Percentiles rank a stretch among this genome's conserved stretches.
These are phyloP conservation scores for Drepana falcataria DNA, from an alignment of 2,888 invertebrate genomes.

Conservation along the genomic window DNA sequence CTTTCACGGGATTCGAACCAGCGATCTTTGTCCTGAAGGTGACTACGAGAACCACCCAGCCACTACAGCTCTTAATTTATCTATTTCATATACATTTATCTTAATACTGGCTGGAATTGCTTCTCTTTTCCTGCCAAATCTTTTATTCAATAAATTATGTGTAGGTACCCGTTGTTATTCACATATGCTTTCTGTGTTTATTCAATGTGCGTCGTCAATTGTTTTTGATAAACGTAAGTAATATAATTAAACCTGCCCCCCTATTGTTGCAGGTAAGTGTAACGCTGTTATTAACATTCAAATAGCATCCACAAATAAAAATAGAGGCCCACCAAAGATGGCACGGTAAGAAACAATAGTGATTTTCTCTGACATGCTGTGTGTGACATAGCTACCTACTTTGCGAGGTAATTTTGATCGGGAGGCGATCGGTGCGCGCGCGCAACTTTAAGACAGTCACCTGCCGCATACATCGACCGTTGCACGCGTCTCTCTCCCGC, in stretches of 20 bases:
- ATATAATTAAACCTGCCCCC: conserved; percentile 38
- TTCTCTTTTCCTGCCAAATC: too few species aligned
- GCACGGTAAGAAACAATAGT: conserved; percentile 52
- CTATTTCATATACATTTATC: too few species aligned
- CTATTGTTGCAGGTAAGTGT: conserved; percentile 52
- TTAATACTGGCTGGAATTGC: too few species aligned
- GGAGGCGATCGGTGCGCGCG: conserved; percentile 23
- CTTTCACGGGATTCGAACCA: too few species aligned
- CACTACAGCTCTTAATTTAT: too few species aligned
- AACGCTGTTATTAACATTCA: conserved; percentile 38
- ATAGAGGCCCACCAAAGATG: conserved; percentile 39
- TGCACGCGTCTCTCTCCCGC: conserved; percentile 37
- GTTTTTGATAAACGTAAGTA: conserved; percentile 14
- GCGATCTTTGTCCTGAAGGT: too few species aligned
- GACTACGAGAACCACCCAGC: too few species aligned
- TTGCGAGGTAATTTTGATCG: conserved; percentile 44
- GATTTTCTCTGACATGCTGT: conserved; percentile 58
- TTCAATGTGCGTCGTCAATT: not conserved
- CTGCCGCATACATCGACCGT: conserved; percentile 51
- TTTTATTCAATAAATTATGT: too few species aligned
- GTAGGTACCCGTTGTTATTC: too few species aligned
- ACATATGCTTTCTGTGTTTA: too few species aligned
- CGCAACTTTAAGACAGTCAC: conserved; percentile 47
- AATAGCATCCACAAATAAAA: conserved; percentile 46
- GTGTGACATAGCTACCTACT: conserved; percentile 64